These are phyloP conservation scores for Ichneumoninae sp. DNA, from an alignment of 2,888 invertebrate species.

Conservation along the genomic window DNA sequence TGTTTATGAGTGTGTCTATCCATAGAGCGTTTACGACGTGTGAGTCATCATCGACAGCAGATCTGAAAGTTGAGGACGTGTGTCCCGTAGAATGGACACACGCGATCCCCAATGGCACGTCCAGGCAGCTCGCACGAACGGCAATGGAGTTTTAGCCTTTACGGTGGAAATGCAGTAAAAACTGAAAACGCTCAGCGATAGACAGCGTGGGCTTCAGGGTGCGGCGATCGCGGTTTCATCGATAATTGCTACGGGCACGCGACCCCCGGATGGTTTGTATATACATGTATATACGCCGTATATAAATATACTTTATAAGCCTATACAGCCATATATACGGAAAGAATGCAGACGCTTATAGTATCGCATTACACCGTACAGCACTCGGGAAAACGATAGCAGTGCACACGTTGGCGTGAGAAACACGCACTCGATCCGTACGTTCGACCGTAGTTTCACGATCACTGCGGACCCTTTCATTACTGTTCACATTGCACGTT, in stretches of 20 bases:
- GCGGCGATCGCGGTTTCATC: slow-evolving; percentile 66
- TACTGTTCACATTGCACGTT: slow-evolving; percentile 12
- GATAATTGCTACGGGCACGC: slow-evolving; percentile 69
- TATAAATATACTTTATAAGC: too few relatives aligned
- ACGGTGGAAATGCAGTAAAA: slow-evolving; percentile 50
- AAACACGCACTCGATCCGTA: slow-evolving; percentile 42
- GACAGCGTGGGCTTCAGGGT: slow-evolving; percentile 43
- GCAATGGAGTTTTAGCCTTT: slow-evolving; percentile 25
- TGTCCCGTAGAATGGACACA: slow-evolving; percentile 44
- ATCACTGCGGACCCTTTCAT: neutral
- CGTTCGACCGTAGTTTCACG: neutral
- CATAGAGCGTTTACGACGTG: slow-evolving; percentile 19
- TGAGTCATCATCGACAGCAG: slow-evolving; percentile 56
- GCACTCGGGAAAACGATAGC: slow-evolving; percentile 34
- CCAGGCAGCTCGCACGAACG: slow-evolving; percentile 41
- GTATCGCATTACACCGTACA: slow-evolving; percentile 20
- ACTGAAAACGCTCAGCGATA: slow-evolving; percentile 50
- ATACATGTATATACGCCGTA: neutral
- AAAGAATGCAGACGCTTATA: slow-evolving; percentile 6
- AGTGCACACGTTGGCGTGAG: slow-evolving; percentile 42
- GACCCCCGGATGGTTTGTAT: slow-evolving; percentile 42
- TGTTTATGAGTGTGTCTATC: slow-evolving; percentile 15
- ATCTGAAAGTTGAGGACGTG: slow-evolving; percentile 13
- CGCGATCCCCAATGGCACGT: slow-evolving; percentile 58
- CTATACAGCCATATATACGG: neutral